A percentile compares a stretch with the other conserved stretches of the same genome.
phyloP scores from a whole-genome alignment of 2,113 vertebrate genomes.

The Tamias sibiricus region DNA sequence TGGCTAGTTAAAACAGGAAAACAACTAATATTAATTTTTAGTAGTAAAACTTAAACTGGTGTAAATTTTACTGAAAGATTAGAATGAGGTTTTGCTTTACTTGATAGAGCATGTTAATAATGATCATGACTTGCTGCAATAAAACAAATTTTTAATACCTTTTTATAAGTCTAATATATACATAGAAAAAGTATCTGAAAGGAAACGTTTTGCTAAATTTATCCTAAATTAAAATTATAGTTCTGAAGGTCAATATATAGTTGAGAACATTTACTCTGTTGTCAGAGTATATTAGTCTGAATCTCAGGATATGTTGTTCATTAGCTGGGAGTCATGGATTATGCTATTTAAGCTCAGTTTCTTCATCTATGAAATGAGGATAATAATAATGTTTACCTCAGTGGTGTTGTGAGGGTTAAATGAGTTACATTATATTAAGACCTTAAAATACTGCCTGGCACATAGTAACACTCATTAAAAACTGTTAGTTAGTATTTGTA shows the following conservation, averaged over 20 bases:
- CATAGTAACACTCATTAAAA: slow-evolving; percentile 32
- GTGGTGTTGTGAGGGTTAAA: slow-evolving; percentile 21
- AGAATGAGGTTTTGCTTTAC: slow-evolving; percentile 15
- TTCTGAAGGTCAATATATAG: not conserved
- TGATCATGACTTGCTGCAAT: not conserved
- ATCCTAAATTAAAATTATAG: slow-evolving; percentile 49
- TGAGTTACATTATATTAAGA: slow-evolving; percentile 35
- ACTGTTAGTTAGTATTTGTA: slow-evolving; percentile 37
- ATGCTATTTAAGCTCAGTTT: slow-evolving; percentile 53
- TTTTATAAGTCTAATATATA: not conserved
- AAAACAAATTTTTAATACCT: slow-evolving; percentile 42
- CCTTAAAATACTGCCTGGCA: not conserved
- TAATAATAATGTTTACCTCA: slow-evolving; percentile 12
- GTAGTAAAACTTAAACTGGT: slow-evolving; percentile 25
- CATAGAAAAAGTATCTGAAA: not conserved
- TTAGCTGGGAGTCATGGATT: not conserved
- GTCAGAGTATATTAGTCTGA: not conserved
- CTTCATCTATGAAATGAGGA: slow-evolving; percentile 28
- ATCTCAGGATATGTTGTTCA: not conserved
- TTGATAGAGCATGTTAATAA: not conserved
- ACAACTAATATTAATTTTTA: slow-evolving; percentile 14
- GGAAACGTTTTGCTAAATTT: slow-evolving; percentile 45
- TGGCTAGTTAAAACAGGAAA: slow-evolving; percentile 21
- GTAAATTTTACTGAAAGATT: not conserved
- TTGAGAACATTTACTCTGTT: not conserved